Evolutionary conservation across 64 coral and sea anemone species (phyloP).

Genomic region (Montipora cactus): DNA sequence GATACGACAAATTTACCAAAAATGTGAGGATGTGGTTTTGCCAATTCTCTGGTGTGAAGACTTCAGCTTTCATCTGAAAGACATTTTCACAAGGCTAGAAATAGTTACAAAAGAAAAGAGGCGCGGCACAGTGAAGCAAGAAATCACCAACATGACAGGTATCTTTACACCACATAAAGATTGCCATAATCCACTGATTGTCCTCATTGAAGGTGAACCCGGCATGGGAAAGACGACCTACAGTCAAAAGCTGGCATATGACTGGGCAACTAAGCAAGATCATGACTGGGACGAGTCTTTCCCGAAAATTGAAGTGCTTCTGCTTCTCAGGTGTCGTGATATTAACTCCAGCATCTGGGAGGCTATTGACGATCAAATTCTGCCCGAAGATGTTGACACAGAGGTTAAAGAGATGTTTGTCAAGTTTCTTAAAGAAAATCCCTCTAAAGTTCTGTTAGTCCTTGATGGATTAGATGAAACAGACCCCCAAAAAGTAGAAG

Average conservation of each 20-base stretch:
- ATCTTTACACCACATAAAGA: not conserved
- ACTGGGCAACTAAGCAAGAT: constrained; percentile 40
- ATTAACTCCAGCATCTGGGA: constrained; percentile 24
- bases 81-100: not conserved
- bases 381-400: constrained; percentile 41
- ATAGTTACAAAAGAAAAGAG: constrained; percentile 12
- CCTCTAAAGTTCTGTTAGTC: constrained; percentile 34
- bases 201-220: constrained; percentile 25
- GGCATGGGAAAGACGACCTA: constrained; percentile 41
- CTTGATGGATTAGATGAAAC: constrained; percentile 55
- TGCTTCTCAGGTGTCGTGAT: constrained; percentile 20
- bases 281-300: constrained; percentile 7
- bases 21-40: not conserved
- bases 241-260: constrained; percentile 33
- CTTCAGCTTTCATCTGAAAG: constrained; percentile 6
- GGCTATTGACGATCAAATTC: constrained; percentile 43
- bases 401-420: constrained; percentile 1
- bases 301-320: constrained; percentile 24
- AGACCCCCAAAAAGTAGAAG: not conserved
- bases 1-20: not conserved
- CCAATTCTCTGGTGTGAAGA: constrained; percentile 17
- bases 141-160: not conserved
- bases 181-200: not conserved
- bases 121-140: not conserved
- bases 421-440: constrained; percentile 26